phyloP scores from a whole-genome alignment of 1,140 invertebrate genomes.

The Arion vulgaris region DNA sequence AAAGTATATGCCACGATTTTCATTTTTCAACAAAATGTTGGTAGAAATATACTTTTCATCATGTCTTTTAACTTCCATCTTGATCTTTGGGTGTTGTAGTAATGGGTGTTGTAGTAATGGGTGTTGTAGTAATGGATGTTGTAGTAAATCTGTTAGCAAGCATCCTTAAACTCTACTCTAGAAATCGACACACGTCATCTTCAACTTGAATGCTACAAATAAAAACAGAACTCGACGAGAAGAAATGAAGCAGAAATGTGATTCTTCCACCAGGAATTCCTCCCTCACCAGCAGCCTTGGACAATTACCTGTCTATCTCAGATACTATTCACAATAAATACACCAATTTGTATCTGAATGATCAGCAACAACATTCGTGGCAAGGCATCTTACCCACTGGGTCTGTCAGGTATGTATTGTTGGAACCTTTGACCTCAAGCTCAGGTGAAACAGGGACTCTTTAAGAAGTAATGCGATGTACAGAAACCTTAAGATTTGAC shows the following conservation, averaged over 20 bases:
- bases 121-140: too few relatives aligned
- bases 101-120: too few relatives aligned
- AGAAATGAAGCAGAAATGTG: too few relatives aligned
- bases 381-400: background rate
- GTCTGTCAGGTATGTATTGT: constrained; percentile 3
- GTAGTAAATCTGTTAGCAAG: too few relatives aligned
- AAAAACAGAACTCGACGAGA: background rate
- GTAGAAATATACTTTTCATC: too few relatives aligned
- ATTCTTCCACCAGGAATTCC: background rate
- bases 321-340: constrained; percentile 4
- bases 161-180: background rate
- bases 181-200: background rate
- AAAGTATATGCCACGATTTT: too few relatives aligned
- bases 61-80: too few relatives aligned
- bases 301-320: constrained; percentile 9
- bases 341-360: background rate
- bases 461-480: too few relatives aligned
- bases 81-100: too few relatives aligned
- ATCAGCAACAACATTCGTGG: background rate
- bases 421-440: background rate
- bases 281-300: background rate
- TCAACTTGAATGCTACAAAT: background rate
- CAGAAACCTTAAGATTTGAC: too few relatives aligned
- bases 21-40: too few relatives aligned
- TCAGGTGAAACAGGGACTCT: background rate